Conservation (phyloP, 2,113 vertebrate genomes). For the Oryzias curvinotus region DNA sequence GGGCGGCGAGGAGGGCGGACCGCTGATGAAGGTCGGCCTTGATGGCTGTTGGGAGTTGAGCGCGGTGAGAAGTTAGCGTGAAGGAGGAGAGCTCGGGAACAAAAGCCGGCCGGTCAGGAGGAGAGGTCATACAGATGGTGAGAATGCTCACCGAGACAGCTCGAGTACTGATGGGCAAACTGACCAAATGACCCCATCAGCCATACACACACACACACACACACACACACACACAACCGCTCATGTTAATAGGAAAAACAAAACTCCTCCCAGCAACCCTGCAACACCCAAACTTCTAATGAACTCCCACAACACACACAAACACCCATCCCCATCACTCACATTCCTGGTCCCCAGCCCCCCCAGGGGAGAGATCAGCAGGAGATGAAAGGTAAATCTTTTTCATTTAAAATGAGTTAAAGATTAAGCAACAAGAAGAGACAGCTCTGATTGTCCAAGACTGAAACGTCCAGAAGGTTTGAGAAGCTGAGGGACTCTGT, state of each 20-base stretch:
- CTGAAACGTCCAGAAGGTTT: background rate
- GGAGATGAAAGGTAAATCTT: conserved; percentile 62
- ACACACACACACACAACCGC: conserved; percentile 20
- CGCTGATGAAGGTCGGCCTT: conserved; percentile 40
- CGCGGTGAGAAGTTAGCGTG: conserved; percentile 24
- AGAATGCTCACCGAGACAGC: conserved; percentile 65
- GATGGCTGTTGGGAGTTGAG: conserved; percentile 34
- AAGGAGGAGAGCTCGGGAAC: conserved; percentile 40
- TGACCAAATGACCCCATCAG: conserved; percentile 65
- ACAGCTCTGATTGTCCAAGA: conserved; percentile 11
- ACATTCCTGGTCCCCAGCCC: conserved; percentile 28
- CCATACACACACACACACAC: conserved; percentile 28
- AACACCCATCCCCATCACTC: conserved; percentile 15
- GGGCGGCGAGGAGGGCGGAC: conserved; percentile 5
- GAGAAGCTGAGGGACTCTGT: background rate
- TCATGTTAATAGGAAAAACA: conserved; percentile 45
- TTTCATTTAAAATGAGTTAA: conserved; percentile 65
- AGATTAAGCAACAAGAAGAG: conserved; percentile 55
- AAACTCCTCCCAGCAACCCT: conserved; percentile 47
- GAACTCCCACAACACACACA: conserved; percentile 47
- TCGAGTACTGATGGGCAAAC: conserved; percentile 61
- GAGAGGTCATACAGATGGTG: conserved; percentile 73
- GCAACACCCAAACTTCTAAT: conserved; percentile 39
- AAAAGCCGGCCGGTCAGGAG: conserved; percentile 56
- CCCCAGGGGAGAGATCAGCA: conserved; percentile 37